phyloP scores from a whole-genome alignment of 2,888 invertebrate genomes.

The Monoplex corrugatus region DNA sequence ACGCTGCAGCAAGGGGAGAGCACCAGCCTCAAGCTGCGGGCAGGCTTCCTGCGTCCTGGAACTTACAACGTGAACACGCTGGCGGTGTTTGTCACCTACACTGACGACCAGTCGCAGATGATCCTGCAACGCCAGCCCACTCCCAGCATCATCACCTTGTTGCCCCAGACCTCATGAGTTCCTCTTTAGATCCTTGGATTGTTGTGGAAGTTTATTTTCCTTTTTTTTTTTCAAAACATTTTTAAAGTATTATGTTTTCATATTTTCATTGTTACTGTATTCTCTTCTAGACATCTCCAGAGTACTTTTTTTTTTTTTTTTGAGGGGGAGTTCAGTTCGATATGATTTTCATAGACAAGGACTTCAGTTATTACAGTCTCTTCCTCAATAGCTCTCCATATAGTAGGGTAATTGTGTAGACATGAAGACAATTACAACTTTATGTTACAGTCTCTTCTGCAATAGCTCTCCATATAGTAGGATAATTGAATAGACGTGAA shows the following conservation, averaged over 20 bases:
- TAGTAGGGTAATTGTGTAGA: too few relatives aligned
- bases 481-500: too few relatives aligned
- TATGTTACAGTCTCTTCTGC: too few relatives aligned
- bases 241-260: not conserved
- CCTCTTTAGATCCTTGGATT: not conserved
- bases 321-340: not conserved
- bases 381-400: too few relatives aligned
- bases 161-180: conserved; percentile 21
- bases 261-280: not conserved
- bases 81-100: conserved; percentile 75
- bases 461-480: too few relatives aligned
- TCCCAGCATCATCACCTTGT: conserved; percentile 66
- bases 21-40: conserved; percentile 70
- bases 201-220: not conserved
- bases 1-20: conserved; percentile 68
- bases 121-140: conserved; percentile 74
- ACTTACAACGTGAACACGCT: conserved; percentile 78
- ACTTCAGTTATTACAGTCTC: too few relatives aligned
- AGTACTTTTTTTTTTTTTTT: not conserved
- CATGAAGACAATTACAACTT: too few relatives aligned
- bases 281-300: too few relatives aligned
- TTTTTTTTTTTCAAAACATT: not conserved
- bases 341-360: not conserved
- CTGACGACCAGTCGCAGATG: conserved; percentile 72
- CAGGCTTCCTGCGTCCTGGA: conserved; percentile 77